Evolutionary conservation across 2,888 invertebrate species (phyloP), one percentile per base, ranked within the genome.

Genomic region (Mantis religiosa): DNA sequence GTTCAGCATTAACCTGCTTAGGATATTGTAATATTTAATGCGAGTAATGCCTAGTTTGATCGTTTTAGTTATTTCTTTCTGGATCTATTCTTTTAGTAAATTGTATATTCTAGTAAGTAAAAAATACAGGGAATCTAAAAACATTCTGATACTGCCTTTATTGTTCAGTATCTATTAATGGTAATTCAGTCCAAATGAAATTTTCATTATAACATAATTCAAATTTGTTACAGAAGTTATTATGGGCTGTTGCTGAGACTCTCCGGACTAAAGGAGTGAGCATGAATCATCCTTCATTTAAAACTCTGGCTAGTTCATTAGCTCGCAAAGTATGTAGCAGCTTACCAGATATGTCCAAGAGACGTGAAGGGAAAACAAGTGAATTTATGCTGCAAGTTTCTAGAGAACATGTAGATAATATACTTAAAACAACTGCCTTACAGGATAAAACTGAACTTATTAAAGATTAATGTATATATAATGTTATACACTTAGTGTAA

Each of bases 241-340:
- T 97, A 28, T 97, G 97, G 97, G 97, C 97, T 0, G 97, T 97
- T 7, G 96, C 97, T 3, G 96, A 97, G 91, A 96, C 97, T 0
- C 93, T 97, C 28, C 95, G 96, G 84, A 94, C 94, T 41, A 96
- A 96, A 92, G 96, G 97, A 83, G 95, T 97, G 92, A 95, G 95
- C 0, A 94, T 95, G 93, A 94, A 94, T 0, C 96, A 97, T 91
- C 94, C 95, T 0, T 94, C 95, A 83, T 97, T 97, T 93, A 96
- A 96, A 89, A 94, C 95, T 90, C 96, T 95, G 92, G 97, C 97
- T 4, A 94, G 96, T 0, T 93, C 94, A 2, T 93, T 97, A 89
- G 96, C 96, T 3, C 94, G 96, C 4, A 95, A 96, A 71, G 96
- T 96, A 0, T 94, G 96, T 87, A 94, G 95, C 82, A 94, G 96